Evolutionary conservation across 2,113 vertebrate genomes (phyloP).

Genomic region (Oncorhynchus nerka): DNA sequence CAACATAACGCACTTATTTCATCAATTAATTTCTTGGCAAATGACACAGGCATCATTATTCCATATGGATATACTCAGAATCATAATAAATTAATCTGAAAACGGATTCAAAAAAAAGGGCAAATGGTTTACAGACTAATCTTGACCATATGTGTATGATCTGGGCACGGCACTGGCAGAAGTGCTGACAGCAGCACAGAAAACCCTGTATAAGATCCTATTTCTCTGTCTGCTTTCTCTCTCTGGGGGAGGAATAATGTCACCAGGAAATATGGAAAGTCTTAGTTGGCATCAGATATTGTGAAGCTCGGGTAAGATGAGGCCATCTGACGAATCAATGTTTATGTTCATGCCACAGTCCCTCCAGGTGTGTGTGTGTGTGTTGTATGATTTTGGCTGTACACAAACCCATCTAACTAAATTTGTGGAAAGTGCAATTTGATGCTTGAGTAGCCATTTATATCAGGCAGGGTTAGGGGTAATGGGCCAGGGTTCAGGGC

Average conservation of each 20-base stretch:
- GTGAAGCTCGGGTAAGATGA: not conserved
- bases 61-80: not conserved
- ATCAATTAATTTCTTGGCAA: too few relatives aligned
- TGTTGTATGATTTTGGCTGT: not conserved
- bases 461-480: slow-evolving; percentile 5
- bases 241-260: not conserved
- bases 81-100: not conserved
- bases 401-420: not conserved
- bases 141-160: not conserved
- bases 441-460: slow-evolving; percentile 32
- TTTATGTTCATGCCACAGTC: not conserved
- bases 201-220: not conserved
- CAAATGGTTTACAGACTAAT: not conserved
- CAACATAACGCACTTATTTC: too few relatives aligned
- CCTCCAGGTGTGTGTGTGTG: not conserved
- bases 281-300: not conserved
- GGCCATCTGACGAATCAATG: not conserved
- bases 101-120: not conserved
- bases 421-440: slow-evolving; percentile 21
- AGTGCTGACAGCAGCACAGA: not conserved
- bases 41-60: too few relatives aligned
- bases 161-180: not conserved
- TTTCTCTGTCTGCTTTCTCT: not conserved
- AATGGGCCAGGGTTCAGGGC: slow-evolving; percentile 47
- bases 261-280: too few relatives aligned